Percentiles rank a stretch among this genome's conserved stretches.
phyloP scores from a whole-genome alignment of 2,797 vertebrate genomes.

The Octomys mimax region DNA sequence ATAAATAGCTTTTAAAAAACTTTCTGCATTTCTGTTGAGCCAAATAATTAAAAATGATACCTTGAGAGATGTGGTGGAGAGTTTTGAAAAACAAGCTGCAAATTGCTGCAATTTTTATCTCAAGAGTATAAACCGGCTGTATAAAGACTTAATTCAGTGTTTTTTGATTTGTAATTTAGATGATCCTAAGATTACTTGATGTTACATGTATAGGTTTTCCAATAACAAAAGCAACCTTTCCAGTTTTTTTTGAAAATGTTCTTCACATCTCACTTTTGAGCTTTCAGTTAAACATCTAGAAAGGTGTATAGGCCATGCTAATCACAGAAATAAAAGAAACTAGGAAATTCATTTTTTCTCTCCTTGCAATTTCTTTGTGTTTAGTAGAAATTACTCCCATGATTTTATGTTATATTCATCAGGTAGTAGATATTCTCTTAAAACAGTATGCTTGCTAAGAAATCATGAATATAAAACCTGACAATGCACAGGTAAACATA shows the following conservation, averaged over 20 bases:
- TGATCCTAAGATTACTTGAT: not conserved
- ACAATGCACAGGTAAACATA: not conserved
- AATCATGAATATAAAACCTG: not conserved
- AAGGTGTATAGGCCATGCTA: not conserved
- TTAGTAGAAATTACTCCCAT: not conserved
- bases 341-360: not conserved
- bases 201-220: constrained; percentile 6
- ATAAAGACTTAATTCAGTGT: not conserved
- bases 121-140: not conserved
- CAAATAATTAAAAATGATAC: constrained; percentile 42
- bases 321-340: not conserved
- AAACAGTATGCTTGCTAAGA: constrained; percentile 11
- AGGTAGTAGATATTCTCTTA: not conserved
- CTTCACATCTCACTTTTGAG: constrained; percentile 21
- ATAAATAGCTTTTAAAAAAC: constrained; percentile 42
- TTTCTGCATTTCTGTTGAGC: constrained; percentile 1
- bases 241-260: not conserved
- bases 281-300: not conserved
- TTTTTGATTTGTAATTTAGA: constrained; percentile 30
- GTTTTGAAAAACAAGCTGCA: not conserved
- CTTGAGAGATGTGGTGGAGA: not conserved
- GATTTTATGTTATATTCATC: not conserved
- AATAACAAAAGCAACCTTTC: not conserved
- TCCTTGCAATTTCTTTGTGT: not conserved
- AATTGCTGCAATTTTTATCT: constrained; percentile 45